Conservation (phyloP, 2,888 invertebrate species). For the Eupeodes latifasciatus region DNA sequence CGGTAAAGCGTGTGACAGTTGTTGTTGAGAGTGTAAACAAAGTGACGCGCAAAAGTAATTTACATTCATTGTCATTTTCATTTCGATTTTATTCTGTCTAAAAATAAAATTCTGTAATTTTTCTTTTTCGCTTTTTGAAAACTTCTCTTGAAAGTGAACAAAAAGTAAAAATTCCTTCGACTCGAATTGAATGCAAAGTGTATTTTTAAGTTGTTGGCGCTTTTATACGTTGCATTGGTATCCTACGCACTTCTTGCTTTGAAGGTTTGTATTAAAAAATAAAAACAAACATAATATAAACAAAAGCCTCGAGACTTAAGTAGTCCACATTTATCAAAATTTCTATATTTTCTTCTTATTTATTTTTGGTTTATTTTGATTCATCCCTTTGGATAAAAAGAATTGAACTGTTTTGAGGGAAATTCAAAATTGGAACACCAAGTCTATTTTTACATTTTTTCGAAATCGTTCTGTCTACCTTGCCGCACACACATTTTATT, state of each 20-base stretch:
- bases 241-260: slow-evolving; percentile 19
- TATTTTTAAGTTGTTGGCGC: slow-evolving; percentile 60
- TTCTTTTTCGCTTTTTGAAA: slow-evolving; percentile 24
- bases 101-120: slow-evolving; percentile 43
- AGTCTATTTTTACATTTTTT: slow-evolving; percentile 20
- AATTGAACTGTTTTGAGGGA: background rate
- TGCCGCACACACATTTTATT: background rate
- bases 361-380: slow-evolving; percentile 4
- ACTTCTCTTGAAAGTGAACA: slow-evolving; percentile 41
- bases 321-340: background rate
- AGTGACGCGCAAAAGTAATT: slow-evolving; percentile 36
- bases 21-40: slow-evolving; percentile 56
- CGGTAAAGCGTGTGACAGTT: background rate
- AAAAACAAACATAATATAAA: background rate
- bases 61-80: slow-evolving; percentile 25
- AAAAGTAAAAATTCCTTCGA: background rate
- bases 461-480: slow-evolving; percentile 3
- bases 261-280: slow-evolving; percentile 62
- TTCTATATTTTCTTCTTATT: background rate
- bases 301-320: background rate
- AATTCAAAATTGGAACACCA: slow-evolving; percentile 23
- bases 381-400: slow-evolving; percentile 4
- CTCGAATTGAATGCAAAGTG: background rate
- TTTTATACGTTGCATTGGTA: slow-evolving; percentile 32
- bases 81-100: slow-evolving; percentile 16